phyloP scores from a whole-genome alignment of 2,113 vertebrate genomes.

The Ornithorhynchus anatinus region DNA sequence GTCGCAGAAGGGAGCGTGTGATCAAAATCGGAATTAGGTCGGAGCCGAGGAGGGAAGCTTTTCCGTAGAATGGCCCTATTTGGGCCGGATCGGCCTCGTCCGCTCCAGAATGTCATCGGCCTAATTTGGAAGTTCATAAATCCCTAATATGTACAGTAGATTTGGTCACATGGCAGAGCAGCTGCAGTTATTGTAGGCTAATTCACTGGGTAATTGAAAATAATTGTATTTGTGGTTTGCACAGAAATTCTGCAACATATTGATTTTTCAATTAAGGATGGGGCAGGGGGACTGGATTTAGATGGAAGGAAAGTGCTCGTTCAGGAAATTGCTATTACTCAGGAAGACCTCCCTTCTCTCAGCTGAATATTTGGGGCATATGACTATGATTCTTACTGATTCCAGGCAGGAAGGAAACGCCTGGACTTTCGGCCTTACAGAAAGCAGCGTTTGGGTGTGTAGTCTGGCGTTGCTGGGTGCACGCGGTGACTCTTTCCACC shows the following conservation, averaged over 20 bases:
- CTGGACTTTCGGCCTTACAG: too few relatives aligned
- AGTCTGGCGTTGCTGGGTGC: too few relatives aligned
- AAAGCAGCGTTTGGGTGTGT: too few relatives aligned
- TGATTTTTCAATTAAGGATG: neutral
- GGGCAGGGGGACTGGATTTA: neutral
- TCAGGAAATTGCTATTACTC: rapidly evolving
- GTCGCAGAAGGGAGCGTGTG: conserved; percentile 15
- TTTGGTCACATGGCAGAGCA: neutral
- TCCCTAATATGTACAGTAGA: neutral
- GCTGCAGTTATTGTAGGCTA: neutral
- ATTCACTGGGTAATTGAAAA: neutral
- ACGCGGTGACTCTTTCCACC: too few relatives aligned
- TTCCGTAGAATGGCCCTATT: neutral
- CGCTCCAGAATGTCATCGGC: neutral
- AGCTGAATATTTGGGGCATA: too few relatives aligned
- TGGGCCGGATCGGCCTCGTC: neutral
- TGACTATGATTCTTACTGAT: too few relatives aligned
- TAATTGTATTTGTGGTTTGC: neutral
- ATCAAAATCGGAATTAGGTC: conserved; percentile 3
- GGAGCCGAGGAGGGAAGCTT: neutral
- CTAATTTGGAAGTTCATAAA: neutral
- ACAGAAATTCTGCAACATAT: neutral
- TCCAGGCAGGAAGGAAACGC: too few relatives aligned
- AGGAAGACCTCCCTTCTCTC: too few relatives aligned
- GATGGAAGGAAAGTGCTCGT: rapidly evolving